Base-by-base conservation (phyloP, 2,888 invertebrate genomes). In the Onthophagus sagittarius region DNA sequence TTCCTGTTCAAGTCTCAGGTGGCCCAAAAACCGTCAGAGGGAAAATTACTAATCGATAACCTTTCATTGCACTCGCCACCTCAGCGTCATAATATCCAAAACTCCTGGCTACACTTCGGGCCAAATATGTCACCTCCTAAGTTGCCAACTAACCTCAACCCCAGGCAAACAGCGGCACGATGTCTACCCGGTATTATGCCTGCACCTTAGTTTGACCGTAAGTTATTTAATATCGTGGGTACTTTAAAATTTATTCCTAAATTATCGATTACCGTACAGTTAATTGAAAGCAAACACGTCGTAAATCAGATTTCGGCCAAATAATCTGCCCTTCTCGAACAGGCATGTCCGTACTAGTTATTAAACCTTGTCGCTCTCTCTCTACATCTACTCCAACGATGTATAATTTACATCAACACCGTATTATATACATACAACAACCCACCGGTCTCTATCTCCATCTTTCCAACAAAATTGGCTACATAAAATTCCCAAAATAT, bases 21-120 rank as follows among this genome's bases (percentile, higher is more conserved):
- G 78, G 77, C 77, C 72, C 74, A 75, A 77, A 78, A 78, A 77
- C 76, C 77, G 76, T 77, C 77, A 76, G 75, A 73, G 75, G 75
- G 77, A 76, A 78, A 77, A 78, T 78, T 78, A 77, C 77, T 77
- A 78, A 78, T 78, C 78, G 78, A 78, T 78, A 78, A 72, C 75
- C 72, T 77, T 74, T 77, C 77, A 77, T 76, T 77, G 77, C 77
- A 77, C 73, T 78, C 77, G 74, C 75, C 77, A 78, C 78, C 77
- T 78, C 76, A 67, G 75, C 76, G 76, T 77, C 75, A 76, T 78
- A 78, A 77, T 75, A 75, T 74, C 73, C 72, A 75, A 76, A 74
- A 75, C 72, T 75, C 64, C 65, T 32, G 63, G 63, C 62, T 74
- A 67, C 73, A 75, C 73, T 72, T 67, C 53, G 67, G 31, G 70